These are phyloP conservation scores for Dolomedes plantarius DNA, from an alignment of 2,888 invertebrate species.

Conservation along the genomic window DNA sequence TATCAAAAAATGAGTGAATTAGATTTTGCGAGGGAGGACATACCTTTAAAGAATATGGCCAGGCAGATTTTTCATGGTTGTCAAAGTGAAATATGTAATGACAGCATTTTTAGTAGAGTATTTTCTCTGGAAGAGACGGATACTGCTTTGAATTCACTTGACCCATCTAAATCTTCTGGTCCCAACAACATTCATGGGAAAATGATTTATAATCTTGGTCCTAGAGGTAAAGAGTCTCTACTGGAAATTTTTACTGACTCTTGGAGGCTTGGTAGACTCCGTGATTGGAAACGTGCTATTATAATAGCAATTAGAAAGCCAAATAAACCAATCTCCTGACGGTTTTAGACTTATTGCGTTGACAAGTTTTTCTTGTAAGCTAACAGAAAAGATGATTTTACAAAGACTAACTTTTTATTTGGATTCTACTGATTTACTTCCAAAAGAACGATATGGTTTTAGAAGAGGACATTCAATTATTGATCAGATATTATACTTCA, in stretches of 20 bases:
- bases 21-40: neutral
- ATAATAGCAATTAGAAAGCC: neutral
- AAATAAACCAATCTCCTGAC: neutral
- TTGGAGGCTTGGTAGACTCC: neutral
- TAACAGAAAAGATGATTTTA: constrained; percentile 12
- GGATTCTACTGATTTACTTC: neutral
- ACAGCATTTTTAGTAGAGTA: neutral
- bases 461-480: constrained; percentile 2
- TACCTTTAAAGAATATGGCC: neutral
- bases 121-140: neutral
- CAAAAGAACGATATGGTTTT: constrained; percentile 21
- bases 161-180: constrained; percentile 1
- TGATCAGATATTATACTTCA: neutral
- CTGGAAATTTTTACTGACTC: neutral
- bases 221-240: no score
- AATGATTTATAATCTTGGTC: constrained; percentile 3
- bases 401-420: neutral
- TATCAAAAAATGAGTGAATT: constrained; percentile 4
- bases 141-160: neutral
- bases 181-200: neutral
- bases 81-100: no score
- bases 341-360: neutral
- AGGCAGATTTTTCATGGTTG: neutral
- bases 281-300: neutral
- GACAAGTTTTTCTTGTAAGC: neutral